These are phyloP conservation scores for Ptilodon capucinus DNA, from an alignment of 2,888 invertebrate genomes.

Conservation along the genomic window DNA sequence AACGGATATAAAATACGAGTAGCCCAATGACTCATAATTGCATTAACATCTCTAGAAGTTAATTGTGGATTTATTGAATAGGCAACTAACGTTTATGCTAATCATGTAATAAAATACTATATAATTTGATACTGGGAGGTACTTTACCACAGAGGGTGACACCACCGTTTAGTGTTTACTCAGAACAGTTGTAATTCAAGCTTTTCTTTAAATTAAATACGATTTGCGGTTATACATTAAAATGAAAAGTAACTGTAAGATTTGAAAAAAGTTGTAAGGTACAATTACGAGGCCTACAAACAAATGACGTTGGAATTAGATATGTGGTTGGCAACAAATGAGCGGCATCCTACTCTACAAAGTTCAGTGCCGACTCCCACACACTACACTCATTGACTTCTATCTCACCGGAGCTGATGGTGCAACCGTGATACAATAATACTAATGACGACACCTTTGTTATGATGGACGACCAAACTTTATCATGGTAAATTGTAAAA, in stretches of 20 bases:
- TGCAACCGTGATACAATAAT: conserved; percentile 52
- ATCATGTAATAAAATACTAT: not conserved
- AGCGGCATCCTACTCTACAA: conserved; percentile 70
- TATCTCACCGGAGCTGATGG: conserved; percentile 48
- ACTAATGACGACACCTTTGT: conserved; percentile 50
- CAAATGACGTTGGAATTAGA: conserved; percentile 17
- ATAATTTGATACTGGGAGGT: not conserved
- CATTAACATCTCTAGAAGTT: too few relatives aligned
- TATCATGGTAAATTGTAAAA: conserved; percentile 36
- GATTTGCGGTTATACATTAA: not conserved
- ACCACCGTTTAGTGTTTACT: not conserved
- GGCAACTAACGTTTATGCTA: too few relatives aligned
- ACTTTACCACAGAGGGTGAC: not conserved
- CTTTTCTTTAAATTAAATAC: not conserved
- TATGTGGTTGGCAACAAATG: conserved; percentile 62
- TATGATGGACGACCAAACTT: conserved; percentile 51
- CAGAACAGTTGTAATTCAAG: not conserved
- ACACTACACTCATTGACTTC: conserved; percentile 61
- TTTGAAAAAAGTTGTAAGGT: too few relatives aligned
- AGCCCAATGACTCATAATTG: conserved; percentile 17
- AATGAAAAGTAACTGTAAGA: not conserved
- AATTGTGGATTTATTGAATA: too few relatives aligned
- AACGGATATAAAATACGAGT: conserved; percentile 44
- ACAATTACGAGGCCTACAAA: not conserved
- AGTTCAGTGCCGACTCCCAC: conserved; percentile 73